phyloP scores from a whole-genome alignment of 2,888 invertebrate genomes.

The Cataglyphis albicans region DNA sequence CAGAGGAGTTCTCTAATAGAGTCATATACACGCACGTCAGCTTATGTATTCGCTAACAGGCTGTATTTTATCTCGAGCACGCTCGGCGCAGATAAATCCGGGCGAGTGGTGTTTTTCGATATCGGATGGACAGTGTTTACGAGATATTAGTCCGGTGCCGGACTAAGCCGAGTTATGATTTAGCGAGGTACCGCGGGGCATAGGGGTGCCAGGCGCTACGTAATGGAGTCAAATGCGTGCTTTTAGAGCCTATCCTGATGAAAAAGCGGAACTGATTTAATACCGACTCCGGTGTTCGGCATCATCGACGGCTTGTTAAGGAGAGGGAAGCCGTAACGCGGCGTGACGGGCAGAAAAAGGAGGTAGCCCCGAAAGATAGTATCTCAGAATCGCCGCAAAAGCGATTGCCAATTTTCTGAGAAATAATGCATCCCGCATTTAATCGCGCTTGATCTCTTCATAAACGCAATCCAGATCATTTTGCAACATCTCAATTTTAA shows the following conservation, averaged over 20 bases:
- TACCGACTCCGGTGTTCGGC: slow-evolving; percentile 19
- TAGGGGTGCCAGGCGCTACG: slow-evolving; percentile 69
- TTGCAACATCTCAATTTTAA: neutral
- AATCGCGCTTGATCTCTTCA: slow-evolving; percentile 4
- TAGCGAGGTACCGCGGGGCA: slow-evolving; percentile 59
- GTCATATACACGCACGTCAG: slow-evolving; percentile 13
- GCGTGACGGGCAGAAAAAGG: slow-evolving; percentile 53
- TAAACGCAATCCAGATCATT: neutral
- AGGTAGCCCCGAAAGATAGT: slow-evolving; percentile 3
- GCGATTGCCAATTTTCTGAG: neutral
- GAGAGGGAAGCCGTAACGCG: slow-evolving; percentile 47
- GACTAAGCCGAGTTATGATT: slow-evolving; percentile 25
- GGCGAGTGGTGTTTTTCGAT: slow-evolving; percentile 44
- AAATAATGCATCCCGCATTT: neutral
- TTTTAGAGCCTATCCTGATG: slow-evolving; percentile 73
- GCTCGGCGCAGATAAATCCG: slow-evolving; percentile 36
- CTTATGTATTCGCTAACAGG: slow-evolving; percentile 40
- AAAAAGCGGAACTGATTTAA: slow-evolving; percentile 65
- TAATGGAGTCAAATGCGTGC: slow-evolving; percentile 80
- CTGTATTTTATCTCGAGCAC: slow-evolving; percentile 34
- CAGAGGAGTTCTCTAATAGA: slow-evolving; percentile 39
- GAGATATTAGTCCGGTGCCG: slow-evolving; percentile 29
- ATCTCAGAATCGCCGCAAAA: slow-evolving; percentile 4
- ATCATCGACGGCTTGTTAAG: slow-evolving; percentile 68
- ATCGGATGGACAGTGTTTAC: slow-evolving; percentile 51